Conservation (phyloP, 1,140 invertebrate species). For the Latrodectus geometricus region DNA sequence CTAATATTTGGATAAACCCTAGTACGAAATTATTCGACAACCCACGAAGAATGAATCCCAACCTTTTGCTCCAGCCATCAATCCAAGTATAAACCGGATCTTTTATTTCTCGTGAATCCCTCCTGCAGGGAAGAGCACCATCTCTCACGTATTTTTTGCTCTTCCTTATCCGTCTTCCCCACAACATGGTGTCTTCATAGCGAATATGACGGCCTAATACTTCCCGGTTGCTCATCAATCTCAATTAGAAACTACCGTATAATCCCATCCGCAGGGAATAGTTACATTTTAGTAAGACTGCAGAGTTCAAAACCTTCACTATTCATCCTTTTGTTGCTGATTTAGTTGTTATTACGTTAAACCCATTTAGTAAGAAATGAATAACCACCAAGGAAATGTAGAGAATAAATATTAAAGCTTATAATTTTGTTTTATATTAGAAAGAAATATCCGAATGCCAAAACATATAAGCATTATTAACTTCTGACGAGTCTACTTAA, state of each 20-base stretch:
- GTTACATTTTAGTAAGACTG: background rate
- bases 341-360: too few relatives aligned
- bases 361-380: too few relatives aligned
- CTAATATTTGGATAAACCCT: too few relatives aligned
- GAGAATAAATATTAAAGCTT: too few relatives aligned
- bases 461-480: too few relatives aligned
- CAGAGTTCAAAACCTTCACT: too few relatives aligned
- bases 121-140: background rate
- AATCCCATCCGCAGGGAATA: background rate
- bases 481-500: too few relatives aligned
- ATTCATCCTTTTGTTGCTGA: too few relatives aligned
- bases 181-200: background rate
- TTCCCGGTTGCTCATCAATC: background rate
- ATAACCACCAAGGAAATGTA: too few relatives aligned
- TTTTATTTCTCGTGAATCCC: background rate
- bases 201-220: conserved; percentile 4
- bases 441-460: too few relatives aligned
- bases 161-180: background rate
- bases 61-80: conserved; percentile 4
- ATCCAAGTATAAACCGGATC: background rate
- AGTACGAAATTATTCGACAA: too few relatives aligned
- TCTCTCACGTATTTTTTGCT: background rate
- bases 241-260: conserved; percentile 1
- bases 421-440: too few relatives aligned
- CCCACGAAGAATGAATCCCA: background rate